phyloP scores from a whole-genome alignment of 2,888 invertebrate species.

The Phyto melanocephala region DNA sequence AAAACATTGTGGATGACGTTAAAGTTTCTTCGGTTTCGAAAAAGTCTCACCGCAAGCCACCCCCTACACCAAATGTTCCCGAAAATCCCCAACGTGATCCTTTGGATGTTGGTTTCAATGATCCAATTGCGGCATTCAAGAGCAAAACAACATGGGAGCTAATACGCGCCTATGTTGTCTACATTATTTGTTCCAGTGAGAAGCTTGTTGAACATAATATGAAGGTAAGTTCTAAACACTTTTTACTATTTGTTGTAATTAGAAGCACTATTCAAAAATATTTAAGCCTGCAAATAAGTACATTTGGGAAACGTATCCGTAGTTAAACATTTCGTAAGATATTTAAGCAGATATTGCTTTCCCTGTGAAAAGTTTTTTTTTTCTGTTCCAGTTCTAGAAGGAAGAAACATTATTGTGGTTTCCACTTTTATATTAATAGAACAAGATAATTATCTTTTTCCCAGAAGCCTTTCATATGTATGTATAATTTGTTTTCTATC shows the following conservation, averaged over 20 bases:
- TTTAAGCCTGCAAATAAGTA: too few relatives aligned
- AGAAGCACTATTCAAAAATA: not conserved
- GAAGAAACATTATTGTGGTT: too few relatives aligned
- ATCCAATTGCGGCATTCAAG: conserved; percentile 94
- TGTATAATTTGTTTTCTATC: too few relatives aligned
- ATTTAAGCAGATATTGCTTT: too few relatives aligned
- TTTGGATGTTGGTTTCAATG: conserved; percentile 91
- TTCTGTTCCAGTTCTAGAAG: too few relatives aligned
- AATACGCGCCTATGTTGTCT: conserved; percentile 92
- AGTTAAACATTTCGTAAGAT: too few relatives aligned
- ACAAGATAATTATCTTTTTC: too few relatives aligned
- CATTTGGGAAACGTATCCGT: too few relatives aligned
- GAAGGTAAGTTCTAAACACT: conserved; percentile 83
- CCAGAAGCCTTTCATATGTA: too few relatives aligned
- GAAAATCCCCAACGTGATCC: conserved; percentile 81
- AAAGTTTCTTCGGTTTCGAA: conserved; percentile 27
- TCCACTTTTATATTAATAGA: too few relatives aligned
- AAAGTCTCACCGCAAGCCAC: conserved; percentile 17
- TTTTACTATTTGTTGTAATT: not conserved
- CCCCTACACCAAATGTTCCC: conserved; percentile 66
- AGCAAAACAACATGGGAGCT: conserved; percentile 97
- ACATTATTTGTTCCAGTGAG: conserved; percentile 92
- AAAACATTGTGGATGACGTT: conserved; percentile 38
- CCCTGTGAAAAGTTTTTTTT: too few relatives aligned
- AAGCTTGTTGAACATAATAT: conserved; percentile 94